Conservation (phyloP, 2,888 invertebrate genomes). For the Nycteola revayana region DNA sequence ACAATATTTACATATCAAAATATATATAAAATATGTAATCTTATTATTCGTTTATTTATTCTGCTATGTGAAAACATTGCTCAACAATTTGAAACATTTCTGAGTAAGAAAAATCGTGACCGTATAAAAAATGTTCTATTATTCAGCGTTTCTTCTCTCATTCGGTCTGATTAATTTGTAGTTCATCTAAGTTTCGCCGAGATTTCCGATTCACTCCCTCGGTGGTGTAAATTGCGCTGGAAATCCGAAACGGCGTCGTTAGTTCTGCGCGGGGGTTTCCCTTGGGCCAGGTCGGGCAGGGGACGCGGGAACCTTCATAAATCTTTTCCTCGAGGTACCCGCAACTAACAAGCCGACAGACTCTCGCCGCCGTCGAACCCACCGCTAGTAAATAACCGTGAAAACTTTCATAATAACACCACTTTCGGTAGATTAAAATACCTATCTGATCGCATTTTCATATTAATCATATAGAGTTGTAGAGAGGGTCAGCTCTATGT, state of each 20-base stretch:
- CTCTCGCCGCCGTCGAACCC: slow-evolving; percentile 34
- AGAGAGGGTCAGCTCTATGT: slow-evolving; percentile 49
- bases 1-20: no score
- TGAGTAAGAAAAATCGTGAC: slow-evolving; percentile 25
- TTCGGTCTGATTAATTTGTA: slow-evolving; percentile 61
- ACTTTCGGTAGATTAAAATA: slow-evolving; percentile 69
- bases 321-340: slow-evolving; percentile 73
- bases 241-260: slow-evolving; percentile 77
- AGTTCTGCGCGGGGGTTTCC: slow-evolving; percentile 69
- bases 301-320: slow-evolving; percentile 74
- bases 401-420: slow-evolving; percentile 70
- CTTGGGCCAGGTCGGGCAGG: slow-evolving; percentile 63
- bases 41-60: no score
- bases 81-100: no score
- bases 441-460: slow-evolving; percentile 55
- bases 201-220: slow-evolving; percentile 60
- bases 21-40: no score
- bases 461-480: slow-evolving; percentile 59
- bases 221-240: slow-evolving; percentile 74
- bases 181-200: slow-evolving; percentile 61
- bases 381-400: slow-evolving; percentile 57
- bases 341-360: slow-evolving; percentile 72
- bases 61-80: no score
- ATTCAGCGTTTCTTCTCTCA: slow-evolving; percentile 45
- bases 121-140: slow-evolving; percentile 46